Conservation (phyloP, 2,888 invertebrate genomes). For the Dysmachus trigonus region DNA sequence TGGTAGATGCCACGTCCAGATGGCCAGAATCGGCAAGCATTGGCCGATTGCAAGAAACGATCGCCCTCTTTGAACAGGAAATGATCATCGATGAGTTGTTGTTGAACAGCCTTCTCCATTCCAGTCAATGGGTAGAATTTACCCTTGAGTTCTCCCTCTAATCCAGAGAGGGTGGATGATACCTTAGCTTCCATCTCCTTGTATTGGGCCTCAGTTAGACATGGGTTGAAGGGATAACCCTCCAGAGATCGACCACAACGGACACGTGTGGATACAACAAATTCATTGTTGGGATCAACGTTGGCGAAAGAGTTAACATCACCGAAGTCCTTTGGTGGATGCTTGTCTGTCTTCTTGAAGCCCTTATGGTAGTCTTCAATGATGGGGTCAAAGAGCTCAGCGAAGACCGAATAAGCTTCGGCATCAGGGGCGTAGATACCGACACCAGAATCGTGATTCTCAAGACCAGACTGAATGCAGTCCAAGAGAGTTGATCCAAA, state of each 20-base stretch:
- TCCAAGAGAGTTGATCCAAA: slow-evolving; percentile 93
- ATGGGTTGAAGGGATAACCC: slow-evolving; percentile 98
- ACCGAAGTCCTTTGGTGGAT: slow-evolving; percentile 94
- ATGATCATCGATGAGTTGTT: slow-evolving; percentile 96
- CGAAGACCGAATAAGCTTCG: slow-evolving; percentile 91
- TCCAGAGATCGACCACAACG: slow-evolving; percentile 94
- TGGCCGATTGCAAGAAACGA: slow-evolving; percentile 82
- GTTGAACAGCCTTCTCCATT: slow-evolving; percentile 95
- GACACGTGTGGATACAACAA: slow-evolving; percentile 94
- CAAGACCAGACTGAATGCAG: slow-evolving; percentile 95
- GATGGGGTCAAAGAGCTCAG: slow-evolving; percentile 95
- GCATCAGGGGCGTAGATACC: slow-evolving; percentile 98
- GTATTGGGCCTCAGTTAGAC: slow-evolving; percentile 95
- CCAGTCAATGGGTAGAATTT: slow-evolving; percentile 95
- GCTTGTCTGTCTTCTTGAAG: slow-evolving; percentile 93
- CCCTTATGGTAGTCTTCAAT: slow-evolving; percentile 97
- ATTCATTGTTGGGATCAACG: slow-evolving; percentile 90
- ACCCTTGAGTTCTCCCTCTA: slow-evolving; percentile 91
- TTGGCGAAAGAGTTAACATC: slow-evolving; percentile 90
- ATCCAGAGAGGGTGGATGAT: slow-evolving; percentile 79
- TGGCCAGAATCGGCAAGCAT: slow-evolving; percentile 98
- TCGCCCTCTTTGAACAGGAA: slow-evolving; percentile 98
- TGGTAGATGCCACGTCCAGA: slow-evolving; percentile 96
- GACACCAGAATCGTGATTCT: slow-evolving; percentile 95
- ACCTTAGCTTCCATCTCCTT: slow-evolving; percentile 96